A percentile compares a stretch with the other conserved stretches of the same genome.
Conservation (phyloP, 2,113 vertebrate genomes). For the Neolamprologus hecqui region DNA sequence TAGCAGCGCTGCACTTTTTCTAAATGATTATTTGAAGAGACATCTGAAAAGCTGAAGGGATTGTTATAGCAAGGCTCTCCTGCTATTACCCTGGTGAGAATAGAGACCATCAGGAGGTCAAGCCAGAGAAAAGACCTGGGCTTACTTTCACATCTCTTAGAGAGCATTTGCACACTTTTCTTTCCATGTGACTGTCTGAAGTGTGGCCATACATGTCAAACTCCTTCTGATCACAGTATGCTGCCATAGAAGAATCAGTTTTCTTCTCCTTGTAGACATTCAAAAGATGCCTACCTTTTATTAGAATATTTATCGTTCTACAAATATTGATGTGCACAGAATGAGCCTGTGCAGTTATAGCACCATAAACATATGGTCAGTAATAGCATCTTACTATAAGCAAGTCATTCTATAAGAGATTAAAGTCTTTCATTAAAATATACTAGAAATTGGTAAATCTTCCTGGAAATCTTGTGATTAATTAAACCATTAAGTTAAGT, state of each 20-base stretch:
- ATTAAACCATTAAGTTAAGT: not conserved
- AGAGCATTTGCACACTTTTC: not conserved
- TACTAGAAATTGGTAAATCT: not conserved
- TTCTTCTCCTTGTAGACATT: not conserved
- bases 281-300: not conserved
- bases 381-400: not conserved
- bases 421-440: not conserved
- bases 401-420: not conserved
- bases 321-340: not conserved
- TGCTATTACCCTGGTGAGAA: not conserved
- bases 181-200: not conserved
- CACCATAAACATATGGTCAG: not conserved
- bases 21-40: not conserved
- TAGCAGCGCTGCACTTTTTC: not conserved
- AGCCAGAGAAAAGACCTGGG: not conserved
- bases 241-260: not conserved
- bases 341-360: not conserved
- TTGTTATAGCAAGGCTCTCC: not conserved
- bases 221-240: not conserved
- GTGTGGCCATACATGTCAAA: not conserved
- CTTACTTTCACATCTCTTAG: not conserved
- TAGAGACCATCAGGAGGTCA: not conserved
- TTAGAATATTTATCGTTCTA: not conserved
- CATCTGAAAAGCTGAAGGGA: not conserved
- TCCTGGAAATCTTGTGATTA: not conserved